A percentile compares a stretch with the other conserved stretches of the same genome.
Conservation (phyloP, 2,113 vertebrate genomes). For the Laticauda laticaudata region DNA sequence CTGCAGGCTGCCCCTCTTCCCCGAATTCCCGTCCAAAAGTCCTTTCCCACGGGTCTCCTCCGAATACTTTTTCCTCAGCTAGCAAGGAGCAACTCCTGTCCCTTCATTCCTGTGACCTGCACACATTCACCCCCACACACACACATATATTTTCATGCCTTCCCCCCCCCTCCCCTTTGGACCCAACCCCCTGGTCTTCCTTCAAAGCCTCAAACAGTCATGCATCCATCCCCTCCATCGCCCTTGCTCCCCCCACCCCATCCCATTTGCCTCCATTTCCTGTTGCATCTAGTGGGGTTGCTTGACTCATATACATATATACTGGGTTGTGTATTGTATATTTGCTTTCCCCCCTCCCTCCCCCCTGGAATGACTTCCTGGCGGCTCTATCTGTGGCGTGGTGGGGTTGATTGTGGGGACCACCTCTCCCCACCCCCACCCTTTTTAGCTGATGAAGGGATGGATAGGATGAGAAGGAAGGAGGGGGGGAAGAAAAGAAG, state of each 20-base stretch:
- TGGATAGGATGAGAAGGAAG: background rate
- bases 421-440: no score
- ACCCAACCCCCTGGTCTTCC: background rate
- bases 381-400: background rate
- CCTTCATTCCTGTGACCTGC: background rate
- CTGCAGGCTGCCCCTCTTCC: background rate
- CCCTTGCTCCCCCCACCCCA: background rate
- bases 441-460: background rate
- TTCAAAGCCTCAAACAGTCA: background rate
- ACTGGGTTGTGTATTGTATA: slow-evolving; percentile 41
- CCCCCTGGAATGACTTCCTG: background rate
- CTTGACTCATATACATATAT: slow-evolving; percentile 33
- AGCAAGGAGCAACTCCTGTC: background rate
- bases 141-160: background rate
- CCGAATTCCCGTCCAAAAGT: background rate
- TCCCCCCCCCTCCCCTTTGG: background rate
- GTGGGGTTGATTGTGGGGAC: background rate
- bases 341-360: background rate
- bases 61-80: no score
- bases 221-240: background rate
- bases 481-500: background rate
- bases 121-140: background rate
- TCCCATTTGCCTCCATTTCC: background rate
- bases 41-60: background rate
- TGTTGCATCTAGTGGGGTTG: background rate